A percentile compares a stretch with the other conserved stretches of the same genome.
phyloP scores from a whole-genome alignment of 2,113 vertebrate genomes.

The Podocnemis expansa region DNA sequence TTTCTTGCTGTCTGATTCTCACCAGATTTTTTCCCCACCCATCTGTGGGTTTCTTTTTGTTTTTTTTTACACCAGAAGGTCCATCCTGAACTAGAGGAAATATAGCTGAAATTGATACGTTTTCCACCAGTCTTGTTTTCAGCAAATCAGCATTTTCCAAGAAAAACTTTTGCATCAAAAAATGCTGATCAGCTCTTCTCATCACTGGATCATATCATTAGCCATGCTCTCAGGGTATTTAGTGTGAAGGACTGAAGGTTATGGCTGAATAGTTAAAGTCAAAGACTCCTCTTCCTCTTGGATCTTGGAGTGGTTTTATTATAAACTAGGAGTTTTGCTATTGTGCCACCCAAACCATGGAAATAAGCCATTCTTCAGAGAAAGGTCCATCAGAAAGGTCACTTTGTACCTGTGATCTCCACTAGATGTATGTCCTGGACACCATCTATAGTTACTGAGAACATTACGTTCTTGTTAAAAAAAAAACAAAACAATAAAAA shows the following conservation, averaged over 20 bases:
- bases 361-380: background rate
- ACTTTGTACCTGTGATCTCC: background rate
- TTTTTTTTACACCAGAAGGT: no score
- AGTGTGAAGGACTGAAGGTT: background rate
- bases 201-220: background rate
- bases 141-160: no score
- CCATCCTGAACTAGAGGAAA: no score
- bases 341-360: rapidly evolving
- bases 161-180: no score
- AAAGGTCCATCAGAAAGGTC: background rate
- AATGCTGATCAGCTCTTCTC: background rate
- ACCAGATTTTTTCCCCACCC: no score
- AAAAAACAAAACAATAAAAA: no score
- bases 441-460: conserved; percentile 29
- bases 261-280: background rate
- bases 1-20: no score
- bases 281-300: background rate
- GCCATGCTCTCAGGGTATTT: background rate
- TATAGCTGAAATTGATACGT: no score
- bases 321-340: background rate
- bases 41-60: no score
- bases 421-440: background rate
- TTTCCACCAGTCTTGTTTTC: no score
- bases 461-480: background rate
- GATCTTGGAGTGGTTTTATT: background rate